Evolutionary conservation across 2,888 invertebrate species (phyloP).

Genomic region (Gastracanthus pulcherrimus): DNA sequence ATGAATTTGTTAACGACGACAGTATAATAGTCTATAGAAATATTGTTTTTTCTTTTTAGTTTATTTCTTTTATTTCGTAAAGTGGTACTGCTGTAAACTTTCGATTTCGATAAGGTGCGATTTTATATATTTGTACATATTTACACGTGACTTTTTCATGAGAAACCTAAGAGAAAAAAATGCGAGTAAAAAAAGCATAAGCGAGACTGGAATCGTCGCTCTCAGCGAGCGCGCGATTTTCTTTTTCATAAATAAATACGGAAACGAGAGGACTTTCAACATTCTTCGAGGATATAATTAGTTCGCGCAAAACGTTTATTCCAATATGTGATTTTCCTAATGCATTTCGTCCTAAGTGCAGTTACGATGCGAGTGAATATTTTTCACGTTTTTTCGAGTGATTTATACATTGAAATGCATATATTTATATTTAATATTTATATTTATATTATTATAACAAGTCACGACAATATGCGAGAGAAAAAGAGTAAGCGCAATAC

Average conservation of each 20-base stretch:
- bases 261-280: background rate
- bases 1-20: background rate
- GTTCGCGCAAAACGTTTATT: constrained; percentile 45
- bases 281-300: constrained; percentile 21
- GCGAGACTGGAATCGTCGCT: constrained; percentile 7
- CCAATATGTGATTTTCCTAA: constrained; percentile 50
- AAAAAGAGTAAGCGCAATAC: constrained; percentile 6
- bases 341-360: constrained; percentile 58
- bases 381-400: constrained; percentile 56
- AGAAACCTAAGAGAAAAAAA: constrained; percentile 25
- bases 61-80: background rate
- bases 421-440: constrained; percentile 52
- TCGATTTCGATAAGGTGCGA: constrained; percentile 45
- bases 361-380: constrained; percentile 51
- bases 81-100: constrained; percentile 27
- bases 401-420: constrained; percentile 58
- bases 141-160: constrained; percentile 51
- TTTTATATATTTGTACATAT: constrained; percentile 57
- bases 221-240: background rate
- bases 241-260: constrained; percentile 2
- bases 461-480: constrained; percentile 50
- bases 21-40: background rate
- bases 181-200: constrained; percentile 32
- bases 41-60: constrained; percentile 4
- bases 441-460: constrained; percentile 51